Evolutionary conservation across 2,888 invertebrate genomes (phyloP), one percentile per base, ranked within the genome.

Genomic region (Thymelicus acteon): DNA sequence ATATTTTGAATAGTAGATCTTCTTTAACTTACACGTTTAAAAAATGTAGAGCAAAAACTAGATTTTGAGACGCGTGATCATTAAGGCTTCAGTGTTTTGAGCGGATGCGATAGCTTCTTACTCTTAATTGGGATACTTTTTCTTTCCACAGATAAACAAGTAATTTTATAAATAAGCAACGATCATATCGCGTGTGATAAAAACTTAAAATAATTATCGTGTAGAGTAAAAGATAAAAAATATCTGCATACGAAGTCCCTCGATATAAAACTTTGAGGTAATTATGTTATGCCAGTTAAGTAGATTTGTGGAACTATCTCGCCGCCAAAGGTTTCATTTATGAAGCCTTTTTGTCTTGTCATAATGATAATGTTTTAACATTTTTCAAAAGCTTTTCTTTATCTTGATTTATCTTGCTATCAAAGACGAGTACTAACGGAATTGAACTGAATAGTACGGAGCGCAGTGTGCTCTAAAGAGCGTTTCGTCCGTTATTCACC

Each of bases 51-150:
- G 77, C 76, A 82, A 84, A 82, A 78, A 78, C 90, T 85, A 88
- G 91, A 89, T 89, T 90, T 90, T 87, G 89, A 90, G 90, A 88
- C 86, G 83, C 79, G 83, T 79, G 80, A 78, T 83, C 82, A 89
- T 89, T 90, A 88, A 83, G 76, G 80, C 79, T 81, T 60, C 64
- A 65, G 60, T 47, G 66, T 82, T 84, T 79, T 79, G 82, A 88
- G 79, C 88, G 91, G 90, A 91, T 90, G 87, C 82, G 79, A 82
- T 84, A 83, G 82, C 83, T 84, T 83, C 83, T 84, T 78, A 80
- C 78, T 81, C 82, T 89, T 91, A 91, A 91, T 91, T 90, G 88
- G 87, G 81, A 83, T 82, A 78, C 80, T 85, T 83, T 82, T 83
- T 79, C 81, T 69, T 75, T 74, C 66, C 71, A 72, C 57, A 74